Conservation (phyloP, 1,140 invertebrate species). For the Gonioctena quinquepunctata region DNA sequence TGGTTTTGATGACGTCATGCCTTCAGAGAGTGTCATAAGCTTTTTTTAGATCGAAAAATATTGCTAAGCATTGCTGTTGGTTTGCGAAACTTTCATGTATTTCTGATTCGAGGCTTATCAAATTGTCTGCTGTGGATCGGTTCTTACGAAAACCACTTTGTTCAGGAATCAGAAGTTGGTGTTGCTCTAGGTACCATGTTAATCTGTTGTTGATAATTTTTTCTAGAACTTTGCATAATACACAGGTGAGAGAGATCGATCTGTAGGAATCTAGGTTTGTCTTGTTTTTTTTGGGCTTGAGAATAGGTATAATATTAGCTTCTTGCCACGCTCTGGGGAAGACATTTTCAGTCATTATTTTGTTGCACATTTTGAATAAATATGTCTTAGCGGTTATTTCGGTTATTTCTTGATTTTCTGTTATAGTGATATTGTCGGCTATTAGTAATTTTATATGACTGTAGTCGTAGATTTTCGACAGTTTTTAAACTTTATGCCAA, state of each 20-base stretch:
- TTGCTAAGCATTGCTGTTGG: neutral
- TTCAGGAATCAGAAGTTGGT: neutral
- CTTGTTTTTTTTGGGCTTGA: slow-evolving; percentile 5
- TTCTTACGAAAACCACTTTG: neutral
- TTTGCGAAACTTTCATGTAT: slow-evolving; percentile 14
- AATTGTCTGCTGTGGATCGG: slow-evolving; percentile 1
- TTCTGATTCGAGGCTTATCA: neutral
- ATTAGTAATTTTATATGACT: too few species aligned
- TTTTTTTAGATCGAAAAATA: slow-evolving; percentile 18
- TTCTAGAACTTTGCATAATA: slow-evolving; percentile 27
- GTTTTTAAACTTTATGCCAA: neutral
- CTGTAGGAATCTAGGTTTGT: neutral
- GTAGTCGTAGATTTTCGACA: neutral
- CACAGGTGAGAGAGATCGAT: slow-evolving; percentile 26
- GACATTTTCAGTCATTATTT: neutral
- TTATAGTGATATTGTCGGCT: too few species aligned
- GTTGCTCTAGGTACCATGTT: slow-evolving; percentile 8
- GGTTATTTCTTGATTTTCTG: too few species aligned
- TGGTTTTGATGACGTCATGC: neutral
- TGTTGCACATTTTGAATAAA: too few species aligned
- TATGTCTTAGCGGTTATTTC: too few species aligned
- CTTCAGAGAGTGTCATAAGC: slow-evolving; percentile 6
- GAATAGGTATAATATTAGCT: slow-evolving; percentile 15
- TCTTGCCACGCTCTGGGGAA: slow-evolving; percentile 11
- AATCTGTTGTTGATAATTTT: slow-evolving; percentile 20